Percentiles rank a stretch among this genome's conserved stretches.
phyloP scores from a whole-genome alignment of 37 sponge, comb jelly and placozoan species.

The Beroe forskalii region DNA sequence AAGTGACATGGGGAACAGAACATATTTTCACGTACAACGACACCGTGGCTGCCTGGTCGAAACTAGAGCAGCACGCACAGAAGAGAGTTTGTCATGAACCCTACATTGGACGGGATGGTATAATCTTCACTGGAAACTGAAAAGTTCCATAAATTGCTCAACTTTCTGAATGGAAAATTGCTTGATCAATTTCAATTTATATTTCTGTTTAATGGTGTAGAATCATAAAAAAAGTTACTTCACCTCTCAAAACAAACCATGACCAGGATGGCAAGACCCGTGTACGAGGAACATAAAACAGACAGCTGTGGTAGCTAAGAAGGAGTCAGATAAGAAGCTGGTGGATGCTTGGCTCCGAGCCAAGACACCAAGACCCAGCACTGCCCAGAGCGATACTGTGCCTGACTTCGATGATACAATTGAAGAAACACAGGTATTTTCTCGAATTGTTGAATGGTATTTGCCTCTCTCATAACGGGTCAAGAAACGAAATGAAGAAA shows the following conservation, averaged over 20 bases:
- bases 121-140: no score
- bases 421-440: background rate
- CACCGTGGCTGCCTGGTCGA: constrained; percentile 56
- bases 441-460: no score
- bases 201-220: no score
- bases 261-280: constrained; percentile 42
- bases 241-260: no score
- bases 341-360: constrained; percentile 61
- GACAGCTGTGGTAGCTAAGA: constrained; percentile 35
- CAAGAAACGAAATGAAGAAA: no score
- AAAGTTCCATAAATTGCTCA: no score
- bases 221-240: no score
- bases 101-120: constrained; percentile 60
- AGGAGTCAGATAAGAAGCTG: constrained; percentile 36
- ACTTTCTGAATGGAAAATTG: background rate
- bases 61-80: constrained; percentile 19
- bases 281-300: constrained; percentile 15
- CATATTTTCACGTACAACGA: constrained; percentile 47
- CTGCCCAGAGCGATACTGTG: background rate
- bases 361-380: constrained; percentile 53
- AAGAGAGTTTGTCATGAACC: constrained; percentile 39
- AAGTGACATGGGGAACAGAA: constrained; percentile 37
- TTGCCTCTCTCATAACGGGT: no score
- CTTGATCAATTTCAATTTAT: background rate
- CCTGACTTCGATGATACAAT: constrained; percentile 15